phyloP scores from a whole-genome alignment of 2,113 vertebrate genomes.

The Noturus placidus region DNA sequence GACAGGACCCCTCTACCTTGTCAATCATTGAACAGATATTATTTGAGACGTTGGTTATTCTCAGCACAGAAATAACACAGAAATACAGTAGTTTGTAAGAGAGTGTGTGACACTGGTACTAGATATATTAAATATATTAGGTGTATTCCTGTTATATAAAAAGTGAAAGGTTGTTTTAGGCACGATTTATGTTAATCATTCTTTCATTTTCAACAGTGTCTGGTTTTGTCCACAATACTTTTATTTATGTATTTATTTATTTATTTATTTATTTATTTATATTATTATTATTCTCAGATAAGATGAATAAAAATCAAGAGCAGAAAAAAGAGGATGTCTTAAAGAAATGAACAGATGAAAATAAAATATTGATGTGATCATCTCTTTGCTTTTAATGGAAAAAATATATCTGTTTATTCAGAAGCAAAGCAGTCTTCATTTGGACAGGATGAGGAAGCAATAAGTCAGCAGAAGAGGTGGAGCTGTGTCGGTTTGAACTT shows the following conservation, averaged over 20 bases:
- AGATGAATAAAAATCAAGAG: neutral
- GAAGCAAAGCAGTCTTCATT: neutral
- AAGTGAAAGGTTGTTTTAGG: neutral
- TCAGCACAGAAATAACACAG: too few species aligned
- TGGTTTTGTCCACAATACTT: neutral
- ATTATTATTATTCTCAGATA: neutral
- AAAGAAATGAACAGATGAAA: neutral
- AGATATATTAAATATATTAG: neutral
- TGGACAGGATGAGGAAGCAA: neutral
- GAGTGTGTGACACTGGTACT: neutral
- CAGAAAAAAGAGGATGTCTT: neutral
- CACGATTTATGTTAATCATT: neutral
- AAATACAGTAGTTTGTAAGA: neutral
- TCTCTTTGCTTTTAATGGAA: neutral
- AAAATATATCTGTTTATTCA: neutral
- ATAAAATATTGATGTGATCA: neutral
- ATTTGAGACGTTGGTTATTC: too few species aligned
- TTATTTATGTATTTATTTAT: neutral
- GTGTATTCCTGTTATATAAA: neutral
- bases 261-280: neutral
- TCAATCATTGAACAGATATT: too few species aligned
- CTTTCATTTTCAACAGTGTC: neutral
- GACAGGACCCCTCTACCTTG: too few species aligned
- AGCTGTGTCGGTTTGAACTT: neutral
- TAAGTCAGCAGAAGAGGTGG: neutral